These are phyloP conservation scores for Antechinus flavipes DNA, from an alignment of 2,113 vertebrate genomes.

Conservation along the genomic window DNA sequence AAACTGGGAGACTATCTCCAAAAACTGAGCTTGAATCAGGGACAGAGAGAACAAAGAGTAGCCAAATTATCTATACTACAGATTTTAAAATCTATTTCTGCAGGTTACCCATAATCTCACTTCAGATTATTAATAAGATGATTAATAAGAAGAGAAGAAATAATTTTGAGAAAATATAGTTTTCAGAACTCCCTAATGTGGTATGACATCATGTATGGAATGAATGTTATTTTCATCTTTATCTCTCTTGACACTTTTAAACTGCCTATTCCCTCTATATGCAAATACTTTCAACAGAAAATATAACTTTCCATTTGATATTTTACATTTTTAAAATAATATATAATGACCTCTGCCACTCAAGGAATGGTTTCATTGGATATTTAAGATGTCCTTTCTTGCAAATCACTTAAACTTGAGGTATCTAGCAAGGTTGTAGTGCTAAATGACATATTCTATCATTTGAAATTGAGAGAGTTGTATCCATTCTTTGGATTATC, in stretches of 20 bases:
- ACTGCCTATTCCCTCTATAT: background rate
- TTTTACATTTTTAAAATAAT: background rate
- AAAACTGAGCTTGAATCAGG: background rate
- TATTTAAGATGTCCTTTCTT: background rate
- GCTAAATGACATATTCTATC: background rate
- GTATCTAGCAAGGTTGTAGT: background rate
- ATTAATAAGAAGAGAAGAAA: background rate
- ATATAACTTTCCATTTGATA: background rate
- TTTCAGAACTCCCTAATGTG: background rate
- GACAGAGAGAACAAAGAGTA: background rate
- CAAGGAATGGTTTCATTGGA: background rate
- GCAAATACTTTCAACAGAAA: background rate
- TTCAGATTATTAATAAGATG: background rate
- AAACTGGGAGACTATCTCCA: background rate
- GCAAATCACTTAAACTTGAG: background rate
- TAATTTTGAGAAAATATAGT: background rate
- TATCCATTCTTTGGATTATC: background rate
- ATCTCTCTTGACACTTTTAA: background rate
- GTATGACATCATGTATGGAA: background rate
- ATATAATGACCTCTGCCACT: background rate
- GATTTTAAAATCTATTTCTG: background rate
- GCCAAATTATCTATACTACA: background rate
- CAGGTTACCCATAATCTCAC: accelerated
- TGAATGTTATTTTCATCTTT: background rate
- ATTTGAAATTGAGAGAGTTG: background rate